Percentiles rank a stretch among this genome's conserved stretches.
Evolutionary conservation across 2,113 vertebrate genomes (phyloP).

Genomic region (Saguinus imperator): DNA sequence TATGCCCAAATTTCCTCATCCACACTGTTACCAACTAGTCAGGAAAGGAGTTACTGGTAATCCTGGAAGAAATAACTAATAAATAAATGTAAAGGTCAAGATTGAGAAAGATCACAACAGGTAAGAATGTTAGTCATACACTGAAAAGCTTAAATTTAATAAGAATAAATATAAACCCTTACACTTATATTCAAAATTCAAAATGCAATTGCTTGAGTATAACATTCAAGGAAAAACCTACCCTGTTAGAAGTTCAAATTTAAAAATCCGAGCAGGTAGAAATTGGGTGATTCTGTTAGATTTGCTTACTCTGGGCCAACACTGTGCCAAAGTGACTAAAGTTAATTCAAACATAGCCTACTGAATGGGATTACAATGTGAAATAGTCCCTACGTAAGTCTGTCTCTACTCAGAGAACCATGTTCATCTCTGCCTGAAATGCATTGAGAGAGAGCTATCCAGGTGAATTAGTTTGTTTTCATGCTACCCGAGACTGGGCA

Average conservation of each 20-base stretch:
- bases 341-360: neutral
- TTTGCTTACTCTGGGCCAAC: neutral
- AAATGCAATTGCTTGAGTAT: neutral
- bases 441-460: neutral
- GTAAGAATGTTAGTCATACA: neutral
- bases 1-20: neutral
- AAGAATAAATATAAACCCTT: neutral
- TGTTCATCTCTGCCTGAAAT: neutral
- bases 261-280: no score
- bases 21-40: neutral
- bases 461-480: no score
- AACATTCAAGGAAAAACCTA: neutral
- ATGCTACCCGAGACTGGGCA: no score
- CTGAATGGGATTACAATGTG: neutral
- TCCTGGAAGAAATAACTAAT: neutral
- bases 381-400: neutral
- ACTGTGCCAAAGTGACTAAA: neutral
- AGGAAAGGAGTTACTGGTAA: neutral
- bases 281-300: neutral
- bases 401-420: neutral
- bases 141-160: neutral
- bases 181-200: neutral
- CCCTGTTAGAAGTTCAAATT: neutral
- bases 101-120: neutral
- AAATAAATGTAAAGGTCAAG: neutral